These are phyloP conservation scores for Drosophila fulvimacula DNA, from an alignment of 2,888 invertebrate species.

Conservation along the genomic window DNA sequence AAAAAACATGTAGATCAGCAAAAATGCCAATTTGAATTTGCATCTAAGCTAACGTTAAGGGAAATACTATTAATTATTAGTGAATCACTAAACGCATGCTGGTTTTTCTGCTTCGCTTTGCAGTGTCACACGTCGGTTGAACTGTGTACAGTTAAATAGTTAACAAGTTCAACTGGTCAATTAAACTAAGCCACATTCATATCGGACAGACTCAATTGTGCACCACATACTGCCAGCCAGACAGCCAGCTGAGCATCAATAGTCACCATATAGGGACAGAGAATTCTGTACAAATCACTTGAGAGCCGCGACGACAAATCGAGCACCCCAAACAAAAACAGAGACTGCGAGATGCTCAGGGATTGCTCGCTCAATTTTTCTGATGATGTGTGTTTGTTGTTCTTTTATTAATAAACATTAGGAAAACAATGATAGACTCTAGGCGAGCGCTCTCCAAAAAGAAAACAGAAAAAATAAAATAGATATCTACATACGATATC, in stretches of 20 bases:
- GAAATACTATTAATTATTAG: neutral
- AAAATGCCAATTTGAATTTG: neutral
- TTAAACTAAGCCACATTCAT: conserved; percentile 23
- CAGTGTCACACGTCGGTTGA: conserved; percentile 9
- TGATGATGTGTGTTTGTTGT: neutral
- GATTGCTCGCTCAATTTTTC: conserved; percentile 3
- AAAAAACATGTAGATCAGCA: neutral
- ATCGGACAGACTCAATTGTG: conserved; percentile 16
- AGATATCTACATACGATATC: conserved; percentile 43
- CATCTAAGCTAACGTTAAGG: neutral
- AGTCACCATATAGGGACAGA: neutral
- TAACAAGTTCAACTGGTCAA: conserved; percentile 36
- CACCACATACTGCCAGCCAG: neutral
- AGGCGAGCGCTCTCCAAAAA: conserved; percentile 30
- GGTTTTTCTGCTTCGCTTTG: conserved; percentile 2
- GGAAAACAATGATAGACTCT: conserved; percentile 49
- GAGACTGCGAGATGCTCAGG: conserved; percentile 21
- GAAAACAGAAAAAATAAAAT: neutral
- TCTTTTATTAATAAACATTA: conserved; percentile 56
- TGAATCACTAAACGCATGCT: conserved; percentile 13
- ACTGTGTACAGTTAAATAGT: conserved; percentile 13
- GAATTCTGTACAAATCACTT: conserved; percentile 28
- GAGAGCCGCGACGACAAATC: conserved; percentile 11
- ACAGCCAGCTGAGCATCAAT: conserved; percentile 1
- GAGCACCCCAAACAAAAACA: conserved; percentile 8